Base-by-base conservation (phyloP, 2,888 invertebrate species). In the Hypena proboscidalis region DNA sequence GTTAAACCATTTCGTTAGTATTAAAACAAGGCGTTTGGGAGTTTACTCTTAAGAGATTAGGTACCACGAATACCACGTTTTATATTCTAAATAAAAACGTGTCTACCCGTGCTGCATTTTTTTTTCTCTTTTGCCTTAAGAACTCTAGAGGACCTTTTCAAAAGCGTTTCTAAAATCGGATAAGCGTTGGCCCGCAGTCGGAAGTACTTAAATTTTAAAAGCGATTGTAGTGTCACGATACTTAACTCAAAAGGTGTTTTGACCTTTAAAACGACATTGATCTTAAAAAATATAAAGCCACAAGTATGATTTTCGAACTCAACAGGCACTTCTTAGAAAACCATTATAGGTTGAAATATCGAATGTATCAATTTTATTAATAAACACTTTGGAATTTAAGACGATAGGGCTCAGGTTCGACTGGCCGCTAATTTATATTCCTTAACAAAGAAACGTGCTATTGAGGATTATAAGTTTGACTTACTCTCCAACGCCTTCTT, bases 401-500 rank as follows among this genome's bases (percentile, higher is more conserved):
- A 35, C 42, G 35, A 41, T 31, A 35, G 32, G 39, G 67, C 38
- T 64, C 67, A 60, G 36, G 30, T 46, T 57, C 50, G 42, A 48
- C 42, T 74, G 70, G 68, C 48, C 52, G 57, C 50, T 68, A 73
- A 74, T 71, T 58, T 50, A 46, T 66, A 72, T 70, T 70, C 59
- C 61, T 72, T 59, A 68, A 56, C 66, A 72, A 75, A 77, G 72
- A 77, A 76, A 78, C 76, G 55, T 68, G 67, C 68, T 65, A 62
- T 77, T 67, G 56, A 58, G 66, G 61, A 67, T 70, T 73, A 79
- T 80, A 83, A 79, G 71, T 79, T 78, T 61, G 67, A 68, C 67
- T 74, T 70, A 62, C 70, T 52, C 65, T 64, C 64, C 65, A 67
- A 71, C 71, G 72, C 72, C 74, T 72, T 35, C 52, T 82, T 78